Evolutionary conservation across 1,140 invertebrate genomes (phyloP), one percentile per base, ranked within the genome.

Genomic region (Nomia melanderi): DNA sequence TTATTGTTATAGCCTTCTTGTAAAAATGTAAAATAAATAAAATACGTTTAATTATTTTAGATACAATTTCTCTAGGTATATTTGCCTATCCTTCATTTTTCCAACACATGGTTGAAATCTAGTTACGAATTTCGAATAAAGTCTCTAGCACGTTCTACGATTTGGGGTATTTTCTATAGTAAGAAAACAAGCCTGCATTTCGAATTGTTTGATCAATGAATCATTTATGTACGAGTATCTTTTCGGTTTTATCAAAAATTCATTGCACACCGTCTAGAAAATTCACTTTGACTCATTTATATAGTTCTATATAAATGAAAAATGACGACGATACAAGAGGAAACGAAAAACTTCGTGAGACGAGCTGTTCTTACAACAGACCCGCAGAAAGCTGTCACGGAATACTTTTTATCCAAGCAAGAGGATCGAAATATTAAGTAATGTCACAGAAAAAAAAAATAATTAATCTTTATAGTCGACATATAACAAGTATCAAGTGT

Each of bases 161-260:
- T 65, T 63, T 74, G 64, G 71, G 71, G 71, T 44, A n/a, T 66
- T 74, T 74, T 56, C 29, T 0, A 4, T 14, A 9, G 20, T 66
- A 47, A 54, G 44, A 53, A 59, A 39, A 17, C 76, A 63, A 14
- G 27, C 25, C 66, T 74, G 64, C n/a, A 74, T 78, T 81, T 82
- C 50, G 78, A 81, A 81, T 88, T 82, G 88, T 86, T 88, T 88
- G 87, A 84, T 88, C 88, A 86, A 83, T 84, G 70, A n/a, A 74
- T 81, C 66, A 73, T 81, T 39, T 70, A 20, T 75, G 53, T 11
- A 65, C 36, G 65, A 76, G 5, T 31, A 41, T 14, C 59, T 62
- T 27, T 36, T 14, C 7, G 31, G 8, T 25, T 62, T 36, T 23
- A 69, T 31, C 62, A 86, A 74, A 76, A 81, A 86, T 71, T 82